Percentiles rank a stretch among this genome's conserved stretches.
Evolutionary conservation across 2,113 vertebrate species (phyloP).

Genomic region (Motacilla tschutschensis): DNA sequence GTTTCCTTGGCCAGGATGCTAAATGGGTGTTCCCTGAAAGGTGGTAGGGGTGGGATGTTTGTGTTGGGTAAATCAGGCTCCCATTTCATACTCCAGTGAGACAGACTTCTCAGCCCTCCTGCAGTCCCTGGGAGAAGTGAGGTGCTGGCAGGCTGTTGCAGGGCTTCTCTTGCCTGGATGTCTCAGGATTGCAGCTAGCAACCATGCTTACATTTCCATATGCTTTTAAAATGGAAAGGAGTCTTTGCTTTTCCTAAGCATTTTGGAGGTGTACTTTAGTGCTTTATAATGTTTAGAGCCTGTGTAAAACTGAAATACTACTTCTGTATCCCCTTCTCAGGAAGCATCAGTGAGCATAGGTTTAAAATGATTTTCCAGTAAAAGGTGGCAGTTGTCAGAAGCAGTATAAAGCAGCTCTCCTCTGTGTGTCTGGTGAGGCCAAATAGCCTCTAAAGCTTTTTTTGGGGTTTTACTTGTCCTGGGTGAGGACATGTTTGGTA

Average conservation of each 20-base stretch:
- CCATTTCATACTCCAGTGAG: neutral
- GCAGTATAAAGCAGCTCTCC: neutral
- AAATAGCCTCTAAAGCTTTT: neutral
- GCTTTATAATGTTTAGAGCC: neutral
- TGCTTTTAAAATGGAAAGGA: neutral
- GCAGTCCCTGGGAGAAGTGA: neutral
- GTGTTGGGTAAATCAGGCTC: neutral
- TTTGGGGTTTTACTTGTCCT: neutral
- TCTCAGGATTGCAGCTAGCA: neutral
- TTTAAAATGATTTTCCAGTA: neutral
- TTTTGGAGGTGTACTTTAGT: neutral
- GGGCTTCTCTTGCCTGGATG: neutral
- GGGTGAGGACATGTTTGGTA: neutral
- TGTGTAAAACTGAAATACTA: neutral
- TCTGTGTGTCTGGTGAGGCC: accelerated
- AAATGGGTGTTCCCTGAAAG: neutral
- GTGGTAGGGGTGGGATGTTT: neutral
- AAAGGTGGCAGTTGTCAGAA: neutral
- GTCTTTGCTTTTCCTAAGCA: neutral
- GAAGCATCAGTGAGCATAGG: neutral
- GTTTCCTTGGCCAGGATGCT: neutral
- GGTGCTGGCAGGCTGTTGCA: neutral
- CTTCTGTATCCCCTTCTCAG: neutral
- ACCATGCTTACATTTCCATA: accelerated
- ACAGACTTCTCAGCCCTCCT: accelerated